A percentile compares a stretch with the other conserved stretches of the same genome.
phyloP scores from a whole-genome alignment of 2,797 vertebrate genomes.

The Antennarius maculatus region DNA sequence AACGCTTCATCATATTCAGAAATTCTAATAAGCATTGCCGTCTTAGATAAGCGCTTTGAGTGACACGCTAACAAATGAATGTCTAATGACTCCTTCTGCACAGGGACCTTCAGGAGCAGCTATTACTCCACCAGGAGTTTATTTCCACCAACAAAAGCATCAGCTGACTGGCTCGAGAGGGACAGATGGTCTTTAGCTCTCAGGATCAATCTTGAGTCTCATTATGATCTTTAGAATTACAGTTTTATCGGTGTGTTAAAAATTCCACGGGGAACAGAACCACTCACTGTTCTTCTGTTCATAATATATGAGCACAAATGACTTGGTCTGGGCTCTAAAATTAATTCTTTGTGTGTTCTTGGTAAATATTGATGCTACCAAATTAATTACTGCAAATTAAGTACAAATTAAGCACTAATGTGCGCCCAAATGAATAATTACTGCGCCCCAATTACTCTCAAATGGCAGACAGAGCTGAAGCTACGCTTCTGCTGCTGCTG shows the following conservation, averaged over 20 bases:
- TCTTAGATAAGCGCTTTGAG: conserved; percentile 10
- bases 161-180: conserved; percentile 2
- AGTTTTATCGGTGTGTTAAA: no score
- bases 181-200: conserved; percentile 19
- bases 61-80: conserved; percentile 1
- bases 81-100: neutral
- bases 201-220: neutral
- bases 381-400: neutral
- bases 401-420: neutral
- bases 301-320: neutral
- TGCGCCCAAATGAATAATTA: neutral
- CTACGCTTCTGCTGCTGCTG: neutral
- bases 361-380: neutral
- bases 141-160: neutral
- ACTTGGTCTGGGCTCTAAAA: no score
- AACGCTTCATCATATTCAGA: neutral
- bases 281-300: neutral
- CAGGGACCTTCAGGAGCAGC: conserved; percentile 7
- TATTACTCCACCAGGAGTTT: conserved; percentile 23
- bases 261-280: no score
- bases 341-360: neutral
- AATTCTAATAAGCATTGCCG: neutral
- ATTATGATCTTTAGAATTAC: no score
- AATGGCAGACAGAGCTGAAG: neutral
- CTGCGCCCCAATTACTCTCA: neutral